Conservation (phyloP, 2,113 vertebrate species). For the Hydrochoerus hydrochaeris region DNA sequence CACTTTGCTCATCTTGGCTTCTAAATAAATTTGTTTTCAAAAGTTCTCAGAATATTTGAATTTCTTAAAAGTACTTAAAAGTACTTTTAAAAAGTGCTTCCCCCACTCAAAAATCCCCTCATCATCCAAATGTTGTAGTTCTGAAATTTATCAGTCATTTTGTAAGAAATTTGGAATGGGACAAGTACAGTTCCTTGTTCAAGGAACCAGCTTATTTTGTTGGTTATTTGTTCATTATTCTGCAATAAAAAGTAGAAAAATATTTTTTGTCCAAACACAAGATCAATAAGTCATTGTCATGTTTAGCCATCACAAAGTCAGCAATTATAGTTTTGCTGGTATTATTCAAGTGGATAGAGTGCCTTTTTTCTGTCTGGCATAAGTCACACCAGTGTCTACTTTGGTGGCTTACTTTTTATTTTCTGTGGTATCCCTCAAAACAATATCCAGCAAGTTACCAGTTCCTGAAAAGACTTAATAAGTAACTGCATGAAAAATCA, state of each 20-base stretch:
- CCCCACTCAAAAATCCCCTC: neutral
- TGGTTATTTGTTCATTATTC: neutral
- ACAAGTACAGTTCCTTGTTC: neutral
- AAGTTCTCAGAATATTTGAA: neutral
- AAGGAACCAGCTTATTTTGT: neutral
- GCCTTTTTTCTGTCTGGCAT: neutral
- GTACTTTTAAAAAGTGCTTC: neutral
- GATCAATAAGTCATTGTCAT: too few species aligned
- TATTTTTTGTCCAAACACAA: neutral
- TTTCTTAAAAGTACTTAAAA: neutral
- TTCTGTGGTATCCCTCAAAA: neutral
- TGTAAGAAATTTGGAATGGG: neutral
- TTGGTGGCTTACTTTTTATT: neutral
- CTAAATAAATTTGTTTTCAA: neutral
- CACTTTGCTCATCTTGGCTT: neutral
- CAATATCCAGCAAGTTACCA: neutral
- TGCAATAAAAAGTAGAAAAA: neutral
- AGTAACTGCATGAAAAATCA: neutral
- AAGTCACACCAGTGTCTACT: rapidly evolving
- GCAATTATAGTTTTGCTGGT: too few species aligned
- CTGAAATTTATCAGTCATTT: neutral
- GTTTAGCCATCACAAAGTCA: neutral
- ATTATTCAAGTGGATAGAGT: neutral
- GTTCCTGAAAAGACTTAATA: neutral
- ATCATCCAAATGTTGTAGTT: neutral